Conservation (phyloP, 2,113 vertebrate species). For the Clarias macrocephalus region DNA sequence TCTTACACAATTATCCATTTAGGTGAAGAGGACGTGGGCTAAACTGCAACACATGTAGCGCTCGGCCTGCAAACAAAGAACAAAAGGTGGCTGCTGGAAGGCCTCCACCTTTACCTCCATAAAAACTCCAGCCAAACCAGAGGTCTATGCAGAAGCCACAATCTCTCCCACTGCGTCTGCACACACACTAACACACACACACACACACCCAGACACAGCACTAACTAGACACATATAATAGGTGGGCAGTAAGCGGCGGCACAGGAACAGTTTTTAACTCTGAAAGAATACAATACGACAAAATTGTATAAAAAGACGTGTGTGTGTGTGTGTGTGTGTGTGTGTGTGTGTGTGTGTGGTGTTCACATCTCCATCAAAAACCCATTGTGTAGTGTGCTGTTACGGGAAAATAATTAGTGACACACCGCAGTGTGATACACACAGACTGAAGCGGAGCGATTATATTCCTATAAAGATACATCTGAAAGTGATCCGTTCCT, state of each 20-base stretch:
- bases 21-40: conserved; percentile 54
- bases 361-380: neutral
- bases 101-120: conserved; percentile 47
- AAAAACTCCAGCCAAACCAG: conserved; percentile 47
- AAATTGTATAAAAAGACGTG: too few relatives aligned
- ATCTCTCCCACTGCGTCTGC: conserved; percentile 18
- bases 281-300: neutral
- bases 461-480: neutral
- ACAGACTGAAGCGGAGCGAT: neutral
- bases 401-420: neutral
- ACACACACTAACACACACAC: conserved; percentile 9
- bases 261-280: neutral
- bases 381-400: neutral
- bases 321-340: too few relatives aligned
- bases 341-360: neutral
- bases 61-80: conserved; percentile 57
- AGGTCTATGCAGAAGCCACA: conserved; percentile 48
- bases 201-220: neutral
- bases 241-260: neutral
- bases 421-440: neutral
- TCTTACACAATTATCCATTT: conserved; percentile 59
- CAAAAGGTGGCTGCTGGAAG: conserved; percentile 51
- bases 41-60: conserved; percentile 60
- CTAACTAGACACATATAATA: conserved; percentile 4
- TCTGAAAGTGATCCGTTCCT: neutral